Evolutionary conservation across 1,140 invertebrate species (phyloP).

Genomic region (Oreohelix idahoensis): DNA sequence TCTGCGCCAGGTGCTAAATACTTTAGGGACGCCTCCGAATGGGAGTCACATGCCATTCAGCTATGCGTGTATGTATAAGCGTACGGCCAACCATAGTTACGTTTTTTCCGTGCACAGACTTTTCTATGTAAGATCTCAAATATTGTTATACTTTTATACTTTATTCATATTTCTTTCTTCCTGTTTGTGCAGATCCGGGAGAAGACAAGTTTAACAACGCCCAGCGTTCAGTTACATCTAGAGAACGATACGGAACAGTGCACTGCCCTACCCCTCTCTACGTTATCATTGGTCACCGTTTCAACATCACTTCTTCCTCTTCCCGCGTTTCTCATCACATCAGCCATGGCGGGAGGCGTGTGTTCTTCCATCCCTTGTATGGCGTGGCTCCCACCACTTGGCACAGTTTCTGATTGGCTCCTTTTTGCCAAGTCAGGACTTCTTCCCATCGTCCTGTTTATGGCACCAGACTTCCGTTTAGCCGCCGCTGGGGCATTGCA

Average conservation of each 20-base stretch:
- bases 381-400: conserved; percentile 43
- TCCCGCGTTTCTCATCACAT: conserved; percentile 45
- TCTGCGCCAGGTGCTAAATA: too few relatives aligned
- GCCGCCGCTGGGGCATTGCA: conserved; percentile 38
- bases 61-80: too few relatives aligned
- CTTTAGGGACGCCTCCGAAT: too few relatives aligned
- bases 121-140: too few relatives aligned
- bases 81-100: too few relatives aligned
- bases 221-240: conserved; percentile 39
- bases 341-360: conserved; percentile 38
- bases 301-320: conserved; percentile 39
- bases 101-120: too few relatives aligned
- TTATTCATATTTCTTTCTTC: not conserved
- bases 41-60: too few relatives aligned
- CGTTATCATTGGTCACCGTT: conserved; percentile 37
- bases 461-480: conserved; percentile 37
- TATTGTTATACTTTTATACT: too few relatives aligned
- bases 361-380: conserved; percentile 34
- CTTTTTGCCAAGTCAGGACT: conserved; percentile 49
- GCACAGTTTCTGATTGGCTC: conserved; percentile 47
- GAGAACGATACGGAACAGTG: conserved; percentile 44
- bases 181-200: conserved; percentile 36
- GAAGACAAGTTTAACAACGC: conserved; percentile 35
- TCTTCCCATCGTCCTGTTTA: conserved; percentile 42
- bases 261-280: conserved; percentile 16